Percentiles rank a stretch among this genome's conserved stretches.
phyloP scores from a whole-genome alignment of 2,113 vertebrate species.

The Manacus vitellinus region DNA sequence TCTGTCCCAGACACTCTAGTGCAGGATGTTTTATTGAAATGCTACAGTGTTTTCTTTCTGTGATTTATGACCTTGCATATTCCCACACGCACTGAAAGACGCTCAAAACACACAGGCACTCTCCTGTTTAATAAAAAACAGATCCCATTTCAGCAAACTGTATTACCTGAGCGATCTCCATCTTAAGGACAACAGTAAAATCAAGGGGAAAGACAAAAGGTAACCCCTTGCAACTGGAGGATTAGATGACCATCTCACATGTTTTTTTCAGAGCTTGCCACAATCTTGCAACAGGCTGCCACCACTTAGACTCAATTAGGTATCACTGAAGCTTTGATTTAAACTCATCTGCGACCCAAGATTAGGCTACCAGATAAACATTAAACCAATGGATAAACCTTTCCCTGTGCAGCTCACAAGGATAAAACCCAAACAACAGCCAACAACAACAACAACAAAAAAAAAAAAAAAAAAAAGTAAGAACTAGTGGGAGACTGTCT shows the following conservation, averaged over 20 bases:
- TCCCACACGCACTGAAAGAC: slow-evolving; percentile 16
- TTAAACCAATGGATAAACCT: neutral
- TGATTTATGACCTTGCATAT: slow-evolving; percentile 31
- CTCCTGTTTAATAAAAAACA: slow-evolving; percentile 33
- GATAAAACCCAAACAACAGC: neutral
- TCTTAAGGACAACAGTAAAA: neutral
- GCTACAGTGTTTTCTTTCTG: neutral
- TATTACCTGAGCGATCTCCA: slow-evolving; percentile 2
- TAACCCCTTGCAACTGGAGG: neutral
- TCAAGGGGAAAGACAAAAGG: neutral
- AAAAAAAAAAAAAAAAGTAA: neutral
- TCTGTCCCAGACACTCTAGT: slow-evolving; percentile 46
- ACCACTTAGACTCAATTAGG: slow-evolving; percentile 1
- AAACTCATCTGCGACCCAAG: neutral
- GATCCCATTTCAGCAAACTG: slow-evolving; percentile 6
- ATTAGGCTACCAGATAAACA: slow-evolving; percentile 4
- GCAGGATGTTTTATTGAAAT: slow-evolving; percentile 47
- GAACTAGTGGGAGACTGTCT: neutral
- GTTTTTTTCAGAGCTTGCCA: neutral
- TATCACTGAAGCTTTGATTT: slow-evolving; percentile 10
- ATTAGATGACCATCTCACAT: neutral
- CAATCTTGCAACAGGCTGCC: neutral
- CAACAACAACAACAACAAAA: neutral
- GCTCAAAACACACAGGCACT: neutral
- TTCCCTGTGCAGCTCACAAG: neutral